Percentiles rank a stretch among this genome's conserved stretches.
phyloP scores from a whole-genome alignment of 1,140 invertebrate species.

The Scylla paramamosain region DNA sequence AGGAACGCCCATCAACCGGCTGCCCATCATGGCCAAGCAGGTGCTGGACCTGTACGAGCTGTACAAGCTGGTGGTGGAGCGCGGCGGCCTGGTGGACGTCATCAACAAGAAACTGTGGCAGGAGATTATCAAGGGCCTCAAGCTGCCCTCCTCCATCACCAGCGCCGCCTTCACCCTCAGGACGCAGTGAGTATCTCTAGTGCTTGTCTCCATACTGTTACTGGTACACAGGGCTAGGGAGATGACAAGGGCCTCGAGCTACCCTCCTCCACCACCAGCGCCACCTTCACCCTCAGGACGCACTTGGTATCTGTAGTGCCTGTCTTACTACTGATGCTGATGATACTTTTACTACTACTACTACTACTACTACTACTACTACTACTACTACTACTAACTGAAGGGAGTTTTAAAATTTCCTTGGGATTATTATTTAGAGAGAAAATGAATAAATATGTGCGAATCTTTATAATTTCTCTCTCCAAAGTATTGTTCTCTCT shows the following conservation, averaged over 20 bases:
- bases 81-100: slow-evolving; percentile 99
- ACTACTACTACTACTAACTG: too few species aligned
- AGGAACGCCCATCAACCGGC: slow-evolving; percentile 98
- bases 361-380: too few species aligned
- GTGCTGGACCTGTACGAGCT: slow-evolving; percentile 98
- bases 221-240: background rate
- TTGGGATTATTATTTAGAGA: too few species aligned
- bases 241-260: too few species aligned
- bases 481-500: too few species aligned
- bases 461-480: too few species aligned
- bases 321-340: too few species aligned
- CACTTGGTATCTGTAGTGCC: too few species aligned
- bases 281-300: background rate
- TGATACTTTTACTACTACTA: too few species aligned
- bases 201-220: background rate
- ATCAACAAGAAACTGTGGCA: slow-evolving; percentile 99
- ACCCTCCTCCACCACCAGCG: background rate
- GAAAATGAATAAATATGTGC: too few species aligned
- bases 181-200: slow-evolving; percentile 93
- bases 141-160: slow-evolving; percentile 98
- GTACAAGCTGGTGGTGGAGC: slow-evolving; percentile 98
- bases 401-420: too few species aligned
- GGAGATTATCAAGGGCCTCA: slow-evolving; percentile 99
- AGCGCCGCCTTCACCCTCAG: slow-evolving; percentile 99
- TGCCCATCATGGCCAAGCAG: slow-evolving; percentile 99